Evolutionary conservation across 2,888 invertebrate species (phyloP), one percentile per base, ranked within the genome.

Genomic region (Rhaphigaster nebulosa): DNA sequence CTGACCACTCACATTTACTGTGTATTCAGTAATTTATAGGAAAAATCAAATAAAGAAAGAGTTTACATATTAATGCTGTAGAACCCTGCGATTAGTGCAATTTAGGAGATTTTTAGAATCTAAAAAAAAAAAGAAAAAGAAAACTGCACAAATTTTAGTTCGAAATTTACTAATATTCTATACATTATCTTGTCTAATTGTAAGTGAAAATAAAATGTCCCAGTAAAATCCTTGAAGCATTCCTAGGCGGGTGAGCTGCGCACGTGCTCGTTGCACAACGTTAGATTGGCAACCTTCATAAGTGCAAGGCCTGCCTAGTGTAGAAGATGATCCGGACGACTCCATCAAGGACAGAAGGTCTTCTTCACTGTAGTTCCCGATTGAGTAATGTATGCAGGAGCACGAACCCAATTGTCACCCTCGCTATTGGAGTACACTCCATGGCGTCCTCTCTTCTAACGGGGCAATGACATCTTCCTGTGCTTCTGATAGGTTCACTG

Each of bases 201-300:
- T 29, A 29, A 65, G 5, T 18, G 23, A n/a, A 76, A 76, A 76
- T 20, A 76, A 65, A 76, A 38, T 76, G 34, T 76, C 38, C 18
- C 8, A 38, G 34, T 76, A 6, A 76, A 20, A 38, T 76, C 70
- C 70, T 76, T 76, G 70, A 34, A 20, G 38, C 70, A 76, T 76
- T 76, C 70, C 70, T 23, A 76, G 34, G 38, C 20, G 20, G 12
- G 0, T 10, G n/a, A 60, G 60, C 70, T 18, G 70, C 70, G 70
- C 70, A 76, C 70, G 70, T 76, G 70, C 70, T 76, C 38, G 23
- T 76, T 76, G 70, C 70, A 76, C 70, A 76, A 76, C 70, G 29
- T 76, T 76, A 10, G 18, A 76, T 38, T 29, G n/a, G 65, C 29
- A 65, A 29, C 65, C 65, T 65, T 29, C 29, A 65, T 29, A 65